A percentile compares a stretch with the other conserved stretches of the same genome.
Evolutionary conservation across 2,888 invertebrate genomes (phyloP).

Genomic region (Heteropelma amictum): DNA sequence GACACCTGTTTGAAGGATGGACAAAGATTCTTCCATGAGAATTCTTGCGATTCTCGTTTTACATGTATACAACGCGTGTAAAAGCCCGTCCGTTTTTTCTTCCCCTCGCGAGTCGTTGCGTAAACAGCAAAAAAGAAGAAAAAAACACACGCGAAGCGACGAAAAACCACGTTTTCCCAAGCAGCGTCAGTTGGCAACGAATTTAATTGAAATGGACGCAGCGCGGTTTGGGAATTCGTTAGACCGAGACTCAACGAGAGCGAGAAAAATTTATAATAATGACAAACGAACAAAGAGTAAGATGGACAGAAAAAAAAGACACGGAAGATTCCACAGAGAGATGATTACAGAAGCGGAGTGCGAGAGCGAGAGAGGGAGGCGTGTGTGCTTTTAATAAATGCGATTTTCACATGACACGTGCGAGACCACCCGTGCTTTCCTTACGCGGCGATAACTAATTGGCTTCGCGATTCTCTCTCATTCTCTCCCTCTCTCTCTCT

Average conservation of each 20-base stretch:
- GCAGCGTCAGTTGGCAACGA: slow-evolving; percentile 20
- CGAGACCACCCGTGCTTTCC: slow-evolving; percentile 59
- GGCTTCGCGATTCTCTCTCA: slow-evolving; percentile 45
- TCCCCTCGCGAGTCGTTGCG: slow-evolving; percentile 12
- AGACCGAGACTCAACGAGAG: slow-evolving; percentile 39
- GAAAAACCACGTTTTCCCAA: slow-evolving; percentile 37
- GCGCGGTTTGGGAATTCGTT: slow-evolving; percentile 47
- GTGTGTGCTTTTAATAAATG: slow-evolving; percentile 49
- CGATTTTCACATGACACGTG: slow-evolving; percentile 60
- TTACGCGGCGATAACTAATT: slow-evolving; percentile 58
- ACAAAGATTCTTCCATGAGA: slow-evolving; percentile 48
- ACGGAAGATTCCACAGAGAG: slow-evolving; percentile 41
- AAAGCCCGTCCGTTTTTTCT: background rate
- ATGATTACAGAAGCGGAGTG: slow-evolving; percentile 15
- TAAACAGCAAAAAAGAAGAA: slow-evolving; percentile 6
- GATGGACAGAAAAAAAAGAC: slow-evolving; percentile 34
- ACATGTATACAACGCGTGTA: background rate
- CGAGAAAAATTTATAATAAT: slow-evolving; percentile 10
- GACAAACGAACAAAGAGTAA: too few species aligned
- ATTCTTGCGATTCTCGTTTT: slow-evolving; percentile 42
- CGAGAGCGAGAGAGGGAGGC: background rate
- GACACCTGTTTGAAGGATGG: slow-evolving; percentile 13
- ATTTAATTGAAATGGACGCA: slow-evolving; percentile 47
- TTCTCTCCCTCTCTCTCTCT: slow-evolving; percentile 9
- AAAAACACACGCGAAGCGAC: background rate